These are phyloP conservation scores for Ischnus inquisitorius DNA, from an alignment of 2,888 invertebrate species.

Conservation along the genomic window DNA sequence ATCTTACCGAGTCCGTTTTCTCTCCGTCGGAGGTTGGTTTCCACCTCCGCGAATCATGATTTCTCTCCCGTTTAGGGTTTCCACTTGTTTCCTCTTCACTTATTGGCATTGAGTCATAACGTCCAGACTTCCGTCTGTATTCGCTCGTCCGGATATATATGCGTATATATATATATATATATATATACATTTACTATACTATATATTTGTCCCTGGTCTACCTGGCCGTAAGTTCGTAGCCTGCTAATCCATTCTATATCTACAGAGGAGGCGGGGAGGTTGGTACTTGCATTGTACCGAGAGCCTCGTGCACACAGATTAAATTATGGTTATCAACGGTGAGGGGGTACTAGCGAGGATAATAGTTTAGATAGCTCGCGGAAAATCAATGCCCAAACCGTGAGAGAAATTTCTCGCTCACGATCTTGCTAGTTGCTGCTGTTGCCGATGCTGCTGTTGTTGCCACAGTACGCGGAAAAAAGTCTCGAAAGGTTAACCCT, in stretches of 20 bases:
- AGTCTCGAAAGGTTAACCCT: too few relatives aligned
- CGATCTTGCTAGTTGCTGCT: background rate
- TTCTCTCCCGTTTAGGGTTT: slow-evolving; percentile 53
- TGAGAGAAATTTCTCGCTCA: too few relatives aligned
- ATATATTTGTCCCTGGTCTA: background rate
- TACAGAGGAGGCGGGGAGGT: background rate
- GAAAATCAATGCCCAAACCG: slow-evolving; percentile 53
- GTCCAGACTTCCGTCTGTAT: slow-evolving; percentile 14
- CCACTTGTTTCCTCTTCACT: slow-evolving; percentile 58
- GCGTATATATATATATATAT: slow-evolving; percentile 5
- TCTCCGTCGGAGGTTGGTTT: slow-evolving; percentile 6
- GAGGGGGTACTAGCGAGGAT: slow-evolving; percentile 38
- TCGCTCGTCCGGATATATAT: background rate
- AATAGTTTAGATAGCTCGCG: slow-evolving; percentile 48
- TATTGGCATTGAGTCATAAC: slow-evolving; percentile 50
- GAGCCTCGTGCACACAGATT: slow-evolving; percentile 40
- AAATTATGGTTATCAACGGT: slow-evolving; percentile 56
- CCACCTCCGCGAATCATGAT: slow-evolving; percentile 51
- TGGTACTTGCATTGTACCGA: slow-evolving; percentile 15
- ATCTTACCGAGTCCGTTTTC: slow-evolving; percentile 33
- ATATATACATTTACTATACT: background rate
- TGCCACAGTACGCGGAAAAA: too few relatives aligned
- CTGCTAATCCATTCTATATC: background rate
- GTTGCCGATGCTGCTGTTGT: background rate
- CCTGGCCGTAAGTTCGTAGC: slow-evolving; percentile 13